Evolutionary conservation across 1,140 invertebrate species (phyloP).

Genomic region (Acromyrmex echinatior): DNA sequence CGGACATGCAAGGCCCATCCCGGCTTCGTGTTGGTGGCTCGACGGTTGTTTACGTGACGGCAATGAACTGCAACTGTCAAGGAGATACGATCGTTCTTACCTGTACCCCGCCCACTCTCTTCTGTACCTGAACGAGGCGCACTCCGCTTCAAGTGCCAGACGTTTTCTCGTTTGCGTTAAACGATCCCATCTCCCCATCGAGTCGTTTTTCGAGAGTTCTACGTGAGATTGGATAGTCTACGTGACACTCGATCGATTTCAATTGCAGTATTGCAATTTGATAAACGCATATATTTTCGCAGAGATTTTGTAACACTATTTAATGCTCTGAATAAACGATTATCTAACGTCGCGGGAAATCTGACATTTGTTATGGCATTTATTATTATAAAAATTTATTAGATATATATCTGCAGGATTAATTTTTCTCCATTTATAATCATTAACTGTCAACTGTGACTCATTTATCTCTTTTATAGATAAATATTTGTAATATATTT

Average conservation of each 20-base stretch:
- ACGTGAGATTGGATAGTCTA: constrained; percentile 16
- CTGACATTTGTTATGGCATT: neutral
- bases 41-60: constrained; percentile 64
- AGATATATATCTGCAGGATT: neutral
- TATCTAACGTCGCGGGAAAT: neutral
- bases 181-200: neutral
- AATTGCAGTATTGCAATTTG: constrained; percentile 12
- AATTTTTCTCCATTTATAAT: neutral
- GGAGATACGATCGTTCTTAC: constrained; percentile 60
- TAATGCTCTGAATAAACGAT: constrained; percentile 8
- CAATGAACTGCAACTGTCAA: constrained; percentile 66
- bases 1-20: constrained; percentile 53
- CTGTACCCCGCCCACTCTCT: constrained; percentile 25
- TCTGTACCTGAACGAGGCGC: constrained; percentile 25
- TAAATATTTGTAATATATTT: neutral
- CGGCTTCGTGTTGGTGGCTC: constrained; percentile 30
- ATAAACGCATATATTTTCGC: constrained; percentile 5
- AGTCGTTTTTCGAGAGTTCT: constrained; percentile 31
- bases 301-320: neutral
- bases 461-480: neutral
- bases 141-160: constrained; percentile 29
- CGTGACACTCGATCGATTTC: constrained; percentile 36
- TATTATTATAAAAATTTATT: neutral
- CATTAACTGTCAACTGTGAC: neutral
- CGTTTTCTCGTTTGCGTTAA: constrained; percentile 53